Evolutionary conservation across 2,888 invertebrate genomes (phyloP).

Genomic region (Protula sp.): DNA sequence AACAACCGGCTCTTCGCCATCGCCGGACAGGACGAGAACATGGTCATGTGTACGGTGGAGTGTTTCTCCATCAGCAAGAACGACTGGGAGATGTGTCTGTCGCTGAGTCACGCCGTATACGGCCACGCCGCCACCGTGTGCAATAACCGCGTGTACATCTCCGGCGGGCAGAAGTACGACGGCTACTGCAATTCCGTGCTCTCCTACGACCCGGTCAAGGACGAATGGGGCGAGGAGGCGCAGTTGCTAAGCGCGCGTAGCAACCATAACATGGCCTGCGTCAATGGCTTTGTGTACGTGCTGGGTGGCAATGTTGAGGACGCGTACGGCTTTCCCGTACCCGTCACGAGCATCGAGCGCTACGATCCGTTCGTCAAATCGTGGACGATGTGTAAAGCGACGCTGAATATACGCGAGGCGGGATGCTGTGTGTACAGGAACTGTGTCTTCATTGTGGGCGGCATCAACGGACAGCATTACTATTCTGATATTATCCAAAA

Average conservation of each 20-base stretch:
- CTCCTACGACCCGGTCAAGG: slow-evolving; percentile 35
- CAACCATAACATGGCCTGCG: slow-evolving; percentile 44
- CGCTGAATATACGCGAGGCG: slow-evolving; percentile 45
- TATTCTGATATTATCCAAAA: slow-evolving; percentile 44
- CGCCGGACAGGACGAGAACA: slow-evolving; percentile 51
- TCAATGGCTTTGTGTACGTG: slow-evolving; percentile 35
- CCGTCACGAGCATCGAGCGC: slow-evolving; percentile 43
- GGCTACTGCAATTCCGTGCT: slow-evolving; percentile 43
- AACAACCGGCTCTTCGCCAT: slow-evolving; percentile 40
- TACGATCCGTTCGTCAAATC: slow-evolving; percentile 31
- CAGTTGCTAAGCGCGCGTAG: slow-evolving; percentile 40
- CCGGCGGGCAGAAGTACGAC: slow-evolving; percentile 49
- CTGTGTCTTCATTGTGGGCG: slow-evolving; percentile 48
- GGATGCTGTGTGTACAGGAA: slow-evolving; percentile 40
- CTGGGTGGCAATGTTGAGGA: slow-evolving; percentile 50
- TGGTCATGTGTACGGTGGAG: slow-evolving; percentile 50
- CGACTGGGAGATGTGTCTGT: slow-evolving; percentile 45
- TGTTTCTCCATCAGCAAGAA: slow-evolving; percentile 43
- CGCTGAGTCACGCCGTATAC: slow-evolving; percentile 42
- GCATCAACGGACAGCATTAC: slow-evolving; percentile 48
- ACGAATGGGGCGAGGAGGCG: slow-evolving; percentile 42
- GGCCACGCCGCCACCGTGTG: slow-evolving; percentile 46
- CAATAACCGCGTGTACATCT: slow-evolving; percentile 39
- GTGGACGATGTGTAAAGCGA: slow-evolving; percentile 43
- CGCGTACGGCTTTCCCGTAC: slow-evolving; percentile 46